Percentiles rank a stretch among this genome's conserved stretches.
These are phyloP conservation scores for Stegodyphus dumicola DNA, from an alignment of 1,140 invertebrate genomes.

Conservation along the genomic window DNA sequence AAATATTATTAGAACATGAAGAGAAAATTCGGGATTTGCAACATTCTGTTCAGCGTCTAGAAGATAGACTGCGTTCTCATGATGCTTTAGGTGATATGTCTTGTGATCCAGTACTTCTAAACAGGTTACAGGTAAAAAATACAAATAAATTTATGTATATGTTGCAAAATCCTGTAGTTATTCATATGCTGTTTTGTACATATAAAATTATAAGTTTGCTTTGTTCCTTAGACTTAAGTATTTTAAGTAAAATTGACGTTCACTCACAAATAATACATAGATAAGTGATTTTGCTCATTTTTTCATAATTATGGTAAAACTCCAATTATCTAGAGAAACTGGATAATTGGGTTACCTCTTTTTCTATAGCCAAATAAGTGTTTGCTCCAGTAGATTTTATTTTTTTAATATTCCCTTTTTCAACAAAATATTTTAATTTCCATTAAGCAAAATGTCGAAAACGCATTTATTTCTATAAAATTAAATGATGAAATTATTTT, in stretches of 20 bases:
- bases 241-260: not conserved
- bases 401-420: too few species aligned
- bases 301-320: too few species aligned
- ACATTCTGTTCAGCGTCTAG: constrained; percentile 84
- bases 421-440: too few species aligned
- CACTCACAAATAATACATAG: too few species aligned
- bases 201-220: not conserved
- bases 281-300: too few species aligned
- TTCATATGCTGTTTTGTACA: not conserved
- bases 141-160: not conserved
- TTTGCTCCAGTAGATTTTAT: too few species aligned
- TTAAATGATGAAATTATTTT: too few species aligned
- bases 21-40: constrained; percentile 87
- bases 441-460: too few species aligned
- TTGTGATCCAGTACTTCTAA: constrained; percentile 83
- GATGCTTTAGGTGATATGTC: constrained; percentile 81
- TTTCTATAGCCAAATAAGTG: too few species aligned
- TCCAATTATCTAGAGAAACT: too few species aligned
- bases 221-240: not conserved
- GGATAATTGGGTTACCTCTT: too few species aligned
- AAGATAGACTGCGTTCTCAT: constrained; percentile 87
- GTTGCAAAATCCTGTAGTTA: not conserved
- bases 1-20: constrained; percentile 83
- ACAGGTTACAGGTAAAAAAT: constrained; percentile 78
- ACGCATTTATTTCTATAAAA: too few species aligned